A percentile compares a stretch with the other conserved stretches of the same genome.
phyloP scores from a whole-genome alignment of 2,888 invertebrate genomes.

The Aquatica leii region DNA sequence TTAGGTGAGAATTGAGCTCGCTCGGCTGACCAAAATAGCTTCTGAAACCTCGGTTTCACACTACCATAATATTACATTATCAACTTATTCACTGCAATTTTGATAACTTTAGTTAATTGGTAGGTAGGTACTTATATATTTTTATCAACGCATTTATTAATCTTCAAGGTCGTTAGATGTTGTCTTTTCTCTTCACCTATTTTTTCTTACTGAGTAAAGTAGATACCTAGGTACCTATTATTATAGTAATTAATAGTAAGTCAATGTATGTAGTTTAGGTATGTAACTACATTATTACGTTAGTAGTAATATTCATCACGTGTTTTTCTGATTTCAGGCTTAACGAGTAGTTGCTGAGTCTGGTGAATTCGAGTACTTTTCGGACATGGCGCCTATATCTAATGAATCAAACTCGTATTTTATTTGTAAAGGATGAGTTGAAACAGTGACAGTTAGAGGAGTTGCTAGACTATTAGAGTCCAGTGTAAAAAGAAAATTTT shows the following conservation, averaged over 20 bases:
- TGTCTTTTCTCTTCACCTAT: too few species aligned
- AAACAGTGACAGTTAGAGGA: not conserved
- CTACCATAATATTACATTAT: too few species aligned
- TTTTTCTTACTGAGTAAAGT: not conserved
- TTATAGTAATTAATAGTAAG: not conserved
- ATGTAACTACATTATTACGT: not conserved
- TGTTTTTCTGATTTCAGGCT: not conserved
- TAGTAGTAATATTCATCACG: not conserved
- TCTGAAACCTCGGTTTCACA: too few species aligned
- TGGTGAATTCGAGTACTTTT: not conserved
- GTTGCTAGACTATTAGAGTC: too few species aligned
- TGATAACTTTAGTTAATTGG: too few species aligned
- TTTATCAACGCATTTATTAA: too few species aligned
- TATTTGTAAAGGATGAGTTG: not conserved
- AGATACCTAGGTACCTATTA: slow-evolving; percentile 4
- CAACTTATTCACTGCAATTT: too few species aligned
- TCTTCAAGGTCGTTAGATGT: too few species aligned
- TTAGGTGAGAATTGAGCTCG: too few species aligned
- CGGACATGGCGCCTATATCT: not conserved
- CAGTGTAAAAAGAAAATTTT: too few species aligned
- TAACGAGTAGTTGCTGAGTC: not conserved
- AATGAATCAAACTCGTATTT: not conserved
- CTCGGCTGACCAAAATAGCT: too few species aligned
- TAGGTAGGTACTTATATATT: too few species aligned
- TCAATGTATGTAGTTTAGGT: not conserved